Conservation (phyloP, 2,888 invertebrate species). For the Drosophila rubida region DNA sequence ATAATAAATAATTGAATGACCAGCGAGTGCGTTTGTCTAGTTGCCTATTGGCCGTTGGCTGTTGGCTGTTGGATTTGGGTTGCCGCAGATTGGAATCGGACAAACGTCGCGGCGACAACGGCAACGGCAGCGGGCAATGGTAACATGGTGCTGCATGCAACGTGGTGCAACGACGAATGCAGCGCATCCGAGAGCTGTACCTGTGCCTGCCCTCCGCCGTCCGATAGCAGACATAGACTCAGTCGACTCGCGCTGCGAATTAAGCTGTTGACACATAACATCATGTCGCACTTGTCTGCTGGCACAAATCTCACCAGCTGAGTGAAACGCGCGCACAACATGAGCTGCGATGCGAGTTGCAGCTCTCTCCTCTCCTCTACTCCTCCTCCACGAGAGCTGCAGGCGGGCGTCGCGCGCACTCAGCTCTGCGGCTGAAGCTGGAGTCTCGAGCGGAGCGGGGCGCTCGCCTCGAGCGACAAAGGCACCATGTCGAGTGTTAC, state of each 20-base stretch:
- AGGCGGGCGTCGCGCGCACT: conserved; percentile 6
- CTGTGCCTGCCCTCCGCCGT: no score
- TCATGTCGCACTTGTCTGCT: conserved; percentile 83
- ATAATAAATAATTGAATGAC: conserved; percentile 67
- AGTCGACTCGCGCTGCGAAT: conserved; percentile 81
- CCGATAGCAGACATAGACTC: no score
- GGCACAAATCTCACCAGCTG: conserved; percentile 80
- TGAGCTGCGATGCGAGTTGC: conserved; percentile 42
- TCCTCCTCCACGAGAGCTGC: neutral
- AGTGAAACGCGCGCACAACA: conserved; percentile 79
- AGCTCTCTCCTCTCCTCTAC: no score
- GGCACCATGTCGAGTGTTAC: conserved; percentile 73
- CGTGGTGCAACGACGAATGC: conserved; percentile 25
- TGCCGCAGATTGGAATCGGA: conserved; percentile 62
- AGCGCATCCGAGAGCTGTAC: conserved; percentile 23
- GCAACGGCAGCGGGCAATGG: conserved; percentile 30
- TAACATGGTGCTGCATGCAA: conserved; percentile 47
- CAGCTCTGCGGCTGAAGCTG: conserved; percentile 12
- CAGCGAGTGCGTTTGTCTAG: conserved; percentile 52
- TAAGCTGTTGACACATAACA: conserved; percentile 85
- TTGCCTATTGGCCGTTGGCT: conserved; percentile 24
- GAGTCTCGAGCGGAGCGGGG: conserved; percentile 48
- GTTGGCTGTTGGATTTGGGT: conserved; percentile 36
- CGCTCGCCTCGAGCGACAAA: conserved; percentile 49
- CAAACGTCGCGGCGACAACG: conserved; percentile 37